phyloP scores from a whole-genome alignment of 2,113 vertebrate species.

The Sarotherodon lohbergeri region DNA sequence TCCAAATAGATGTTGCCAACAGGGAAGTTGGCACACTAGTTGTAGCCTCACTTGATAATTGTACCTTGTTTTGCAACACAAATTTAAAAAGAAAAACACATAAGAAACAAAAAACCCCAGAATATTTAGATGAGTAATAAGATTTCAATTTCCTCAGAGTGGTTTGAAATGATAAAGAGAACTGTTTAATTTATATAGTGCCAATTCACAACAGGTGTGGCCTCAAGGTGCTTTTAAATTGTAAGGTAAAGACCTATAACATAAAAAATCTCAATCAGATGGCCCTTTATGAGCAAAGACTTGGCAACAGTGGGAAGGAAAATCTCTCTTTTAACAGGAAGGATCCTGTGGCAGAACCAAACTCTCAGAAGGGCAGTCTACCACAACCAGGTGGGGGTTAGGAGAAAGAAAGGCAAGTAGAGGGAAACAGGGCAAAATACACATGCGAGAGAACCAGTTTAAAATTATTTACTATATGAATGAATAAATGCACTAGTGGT shows the following conservation, averaged over 20 bases:
- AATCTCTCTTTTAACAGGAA: background rate
- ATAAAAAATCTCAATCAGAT: background rate
- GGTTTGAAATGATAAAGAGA: background rate
- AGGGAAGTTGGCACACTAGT: background rate
- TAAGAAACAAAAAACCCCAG: rapidly evolving
- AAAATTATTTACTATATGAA: background rate
- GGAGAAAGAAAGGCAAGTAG: background rate
- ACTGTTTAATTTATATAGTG: background rate
- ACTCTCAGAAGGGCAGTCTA: background rate
- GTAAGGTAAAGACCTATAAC: background rate
- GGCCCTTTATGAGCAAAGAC: background rate
- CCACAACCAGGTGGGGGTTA: background rate
- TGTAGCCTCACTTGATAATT: background rate
- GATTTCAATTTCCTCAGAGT: background rate
- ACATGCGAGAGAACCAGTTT: background rate
- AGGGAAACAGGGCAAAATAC: background rate
- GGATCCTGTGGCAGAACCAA: background rate
- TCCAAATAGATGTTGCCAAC: background rate
- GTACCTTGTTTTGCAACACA: background rate
- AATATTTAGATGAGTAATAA: background rate
- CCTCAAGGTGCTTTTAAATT: background rate
- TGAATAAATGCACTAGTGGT: background rate
- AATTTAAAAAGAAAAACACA: background rate
- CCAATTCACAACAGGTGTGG: background rate
- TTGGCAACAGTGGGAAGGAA: background rate